Evolutionary conservation across 2,888 invertebrate species (phyloP).

Genomic region (Diaperis boleti): DNA sequence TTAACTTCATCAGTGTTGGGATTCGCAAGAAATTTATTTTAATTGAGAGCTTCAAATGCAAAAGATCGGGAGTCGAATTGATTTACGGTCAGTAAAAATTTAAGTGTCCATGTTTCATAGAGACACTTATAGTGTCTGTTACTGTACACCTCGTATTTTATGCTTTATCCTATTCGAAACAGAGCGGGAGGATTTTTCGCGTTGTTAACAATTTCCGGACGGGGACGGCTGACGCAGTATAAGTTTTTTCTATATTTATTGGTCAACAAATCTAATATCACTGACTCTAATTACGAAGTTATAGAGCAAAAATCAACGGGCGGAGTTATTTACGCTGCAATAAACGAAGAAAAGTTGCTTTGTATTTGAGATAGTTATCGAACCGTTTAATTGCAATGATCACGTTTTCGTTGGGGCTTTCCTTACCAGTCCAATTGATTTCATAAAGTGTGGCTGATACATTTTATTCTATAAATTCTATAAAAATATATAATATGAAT

Average conservation of each 20-base stretch:
- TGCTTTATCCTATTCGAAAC: conserved; percentile 27
- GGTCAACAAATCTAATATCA: conserved; percentile 12
- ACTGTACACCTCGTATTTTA: conserved; percentile 45
- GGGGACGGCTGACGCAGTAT: neutral
- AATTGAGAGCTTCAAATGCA: conserved; percentile 41
- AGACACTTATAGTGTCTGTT: conserved; percentile 44
- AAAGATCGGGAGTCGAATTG: conserved; percentile 35
- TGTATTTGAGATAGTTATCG: neutral
- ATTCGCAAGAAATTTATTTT: conserved; percentile 40
- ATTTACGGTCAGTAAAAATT: conserved; percentile 42
- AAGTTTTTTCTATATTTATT: conserved; percentile 12
- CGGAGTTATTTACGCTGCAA: conserved; percentile 7
- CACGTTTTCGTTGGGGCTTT: no score
- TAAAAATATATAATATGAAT: no score
- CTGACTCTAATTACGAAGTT: conserved; percentile 11
- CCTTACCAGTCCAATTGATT: no score
- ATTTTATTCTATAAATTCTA: no score
- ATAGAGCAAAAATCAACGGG: neutral
- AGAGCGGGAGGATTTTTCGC: conserved; percentile 4
- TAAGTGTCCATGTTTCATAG: conserved; percentile 44
- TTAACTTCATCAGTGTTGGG: conserved; percentile 31
- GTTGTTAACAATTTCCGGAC: conserved; percentile 13
- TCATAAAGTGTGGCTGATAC: no score
- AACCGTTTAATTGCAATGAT: neutral
- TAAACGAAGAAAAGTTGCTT: conserved; percentile 7